Percentiles rank a stretch among this genome's conserved stretches.
Evolutionary conservation across 2,113 vertebrate species (phyloP).

Genomic region (Xerus inauris): DNA sequence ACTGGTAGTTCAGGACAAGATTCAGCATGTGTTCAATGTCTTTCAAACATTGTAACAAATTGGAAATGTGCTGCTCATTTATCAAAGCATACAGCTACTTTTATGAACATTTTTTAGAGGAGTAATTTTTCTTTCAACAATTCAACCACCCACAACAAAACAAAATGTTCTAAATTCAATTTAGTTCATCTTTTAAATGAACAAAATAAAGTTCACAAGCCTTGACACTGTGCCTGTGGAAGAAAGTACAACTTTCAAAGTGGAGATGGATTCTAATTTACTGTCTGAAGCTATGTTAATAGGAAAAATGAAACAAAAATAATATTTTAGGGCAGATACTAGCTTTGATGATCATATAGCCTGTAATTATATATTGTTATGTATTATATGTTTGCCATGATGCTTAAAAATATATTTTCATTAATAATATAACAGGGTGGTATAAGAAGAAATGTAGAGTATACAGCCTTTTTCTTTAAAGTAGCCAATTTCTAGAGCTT

Average conservation of each 20-base stretch:
- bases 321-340: neutral
- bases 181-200: conserved; percentile 69
- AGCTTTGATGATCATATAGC: neutral
- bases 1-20: conserved; percentile 3
- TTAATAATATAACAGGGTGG: neutral
- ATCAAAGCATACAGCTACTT: conserved; percentile 21
- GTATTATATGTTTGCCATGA: neutral
- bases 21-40: neutral
- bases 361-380: neutral
- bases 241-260: neutral
- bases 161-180: conserved; percentile 37
- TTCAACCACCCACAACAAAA: conserved; percentile 13
- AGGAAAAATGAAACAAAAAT: neutral
- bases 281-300: neutral
- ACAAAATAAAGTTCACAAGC: conserved; percentile 18
- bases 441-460: conserved; percentile 5
- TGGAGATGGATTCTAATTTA: neutral
- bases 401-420: conserved; percentile 13
- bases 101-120: conserved; percentile 28
- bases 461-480: neutral
- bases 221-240: neutral
- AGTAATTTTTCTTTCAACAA: conserved; percentile 30
- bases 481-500: neutral
- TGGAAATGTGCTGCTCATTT: conserved; percentile 22
- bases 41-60: conserved; percentile 54